Evolutionary conservation across 2,888 invertebrate genomes (phyloP).

Genomic region (Drosophila histrio): DNA sequence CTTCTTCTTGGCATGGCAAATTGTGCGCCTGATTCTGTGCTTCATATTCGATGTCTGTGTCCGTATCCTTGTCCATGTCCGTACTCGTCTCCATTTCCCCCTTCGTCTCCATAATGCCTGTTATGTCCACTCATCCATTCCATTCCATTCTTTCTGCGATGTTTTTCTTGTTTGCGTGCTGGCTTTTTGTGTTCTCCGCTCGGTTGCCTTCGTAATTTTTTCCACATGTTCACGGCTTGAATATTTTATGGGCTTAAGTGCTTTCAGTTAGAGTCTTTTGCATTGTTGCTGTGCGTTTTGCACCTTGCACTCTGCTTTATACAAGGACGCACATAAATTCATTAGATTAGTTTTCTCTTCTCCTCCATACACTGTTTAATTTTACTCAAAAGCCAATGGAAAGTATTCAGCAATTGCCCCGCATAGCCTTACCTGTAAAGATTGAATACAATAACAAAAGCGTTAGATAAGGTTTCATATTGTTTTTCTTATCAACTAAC

Average conservation of each 20-base stretch:
- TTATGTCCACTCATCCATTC: constrained; percentile 58
- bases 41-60: background rate
- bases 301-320: constrained; percentile 47
- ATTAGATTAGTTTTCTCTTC: constrained; percentile 64
- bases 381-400: constrained; percentile 32
- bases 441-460: constrained; percentile 8
- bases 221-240: constrained; percentile 76
- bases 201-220: constrained; percentile 67
- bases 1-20: constrained; percentile 51
- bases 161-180: constrained; percentile 45
- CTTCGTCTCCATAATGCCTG: constrained; percentile 39
- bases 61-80: constrained; percentile 18
- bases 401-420: constrained; percentile 13
- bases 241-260: constrained; percentile 80
- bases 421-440: constrained; percentile 51
- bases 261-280: constrained; percentile 70
- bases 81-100: background rate
- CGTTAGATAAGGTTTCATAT: constrained; percentile 13
- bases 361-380: constrained; percentile 41
- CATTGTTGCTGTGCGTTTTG: constrained; percentile 56
- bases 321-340: constrained; percentile 67
- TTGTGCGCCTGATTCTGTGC: constrained; percentile 46
- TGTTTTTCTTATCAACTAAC: constrained; percentile 13
- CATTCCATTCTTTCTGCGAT: constrained; percentile 31
- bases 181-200: constrained; percentile 53